Conservation (phyloP, 2,113 vertebrate genomes). For the Hippocampus guttulatus region DNA sequence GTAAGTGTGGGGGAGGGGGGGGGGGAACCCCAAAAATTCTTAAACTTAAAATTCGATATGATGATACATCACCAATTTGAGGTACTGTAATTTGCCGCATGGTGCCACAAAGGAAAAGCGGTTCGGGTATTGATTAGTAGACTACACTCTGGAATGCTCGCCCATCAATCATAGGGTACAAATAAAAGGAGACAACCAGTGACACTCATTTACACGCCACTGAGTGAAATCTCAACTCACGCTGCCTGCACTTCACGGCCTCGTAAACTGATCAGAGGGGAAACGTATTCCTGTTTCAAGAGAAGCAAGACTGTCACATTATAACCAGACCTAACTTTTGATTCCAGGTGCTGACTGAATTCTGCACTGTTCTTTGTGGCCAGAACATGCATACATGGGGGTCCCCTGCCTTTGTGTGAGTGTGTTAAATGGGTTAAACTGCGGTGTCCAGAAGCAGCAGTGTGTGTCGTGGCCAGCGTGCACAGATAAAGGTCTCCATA, state of each 20-base stretch:
- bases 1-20: too few species aligned
- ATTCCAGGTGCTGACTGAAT: slow-evolving; percentile 17
- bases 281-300: not conserved
- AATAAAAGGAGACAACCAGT: not conserved
- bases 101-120: too few species aligned
- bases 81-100: too few species aligned
- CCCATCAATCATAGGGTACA: not conserved
- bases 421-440: slow-evolving; percentile 49
- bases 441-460: slow-evolving; percentile 41
- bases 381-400: slow-evolving; percentile 31
- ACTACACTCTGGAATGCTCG: not conserved
- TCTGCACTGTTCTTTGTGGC: slow-evolving; percentile 23
- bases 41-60: too few species aligned
- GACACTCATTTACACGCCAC: too few species aligned
- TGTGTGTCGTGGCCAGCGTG: slow-evolving; percentile 53
- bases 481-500: slow-evolving; percentile 48
- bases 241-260: too few species aligned
- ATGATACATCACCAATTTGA: too few species aligned
- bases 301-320: not conserved
- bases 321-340: slow-evolving; percentile 4
- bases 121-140: too few species aligned
- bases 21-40: too few species aligned
- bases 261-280: not conserved
- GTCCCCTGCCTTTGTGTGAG: slow-evolving; percentile 33
- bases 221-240: not conserved